phyloP scores from a whole-genome alignment of 2,113 vertebrate genomes.

The Lampris incognitus region DNA sequence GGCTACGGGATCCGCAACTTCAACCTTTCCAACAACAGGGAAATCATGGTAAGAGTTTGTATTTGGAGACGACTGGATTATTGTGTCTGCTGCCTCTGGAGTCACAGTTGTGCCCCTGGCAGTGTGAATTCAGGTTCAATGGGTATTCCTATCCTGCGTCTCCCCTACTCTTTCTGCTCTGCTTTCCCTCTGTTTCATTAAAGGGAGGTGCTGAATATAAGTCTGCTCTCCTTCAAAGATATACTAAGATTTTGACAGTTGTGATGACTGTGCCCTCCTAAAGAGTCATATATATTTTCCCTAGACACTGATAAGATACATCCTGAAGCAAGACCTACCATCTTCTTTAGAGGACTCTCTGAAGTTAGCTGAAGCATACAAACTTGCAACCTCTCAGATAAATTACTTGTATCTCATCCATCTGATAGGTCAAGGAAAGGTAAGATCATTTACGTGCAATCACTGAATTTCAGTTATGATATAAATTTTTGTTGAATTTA shows the following conservation, averaged over 20 bases:
- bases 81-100: too few relatives aligned
- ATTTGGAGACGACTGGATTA: too few relatives aligned
- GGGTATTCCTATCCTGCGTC: too few relatives aligned
- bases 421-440: slow-evolving; percentile 86
- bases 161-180: too few relatives aligned
- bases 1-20: slow-evolving; percentile 92
- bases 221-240: too few relatives aligned
- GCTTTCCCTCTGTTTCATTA: too few relatives aligned
- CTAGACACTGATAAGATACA: slow-evolving; percentile 90
- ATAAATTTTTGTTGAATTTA: not conserved
- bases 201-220: too few relatives aligned
- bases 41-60: slow-evolving; percentile 85
- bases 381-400: slow-evolving; percentile 86
- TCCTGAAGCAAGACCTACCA: slow-evolving; percentile 89
- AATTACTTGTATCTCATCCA: slow-evolving; percentile 87
- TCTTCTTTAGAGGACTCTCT: slow-evolving; percentile 90
- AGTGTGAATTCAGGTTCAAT: too few relatives aligned
- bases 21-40: slow-evolving; percentile 86
- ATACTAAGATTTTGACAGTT: too few relatives aligned
- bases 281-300: slow-evolving; percentile 1
- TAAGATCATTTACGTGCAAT: slow-evolving; percentile 54
- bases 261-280: too few relatives aligned
- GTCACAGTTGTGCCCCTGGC: too few relatives aligned
- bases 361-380: slow-evolving; percentile 87
- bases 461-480: not conserved